A percentile compares a stretch with the other conserved stretches of the same genome.
Conservation (phyloP, 2,888 invertebrate genomes). For the Baccha elongata region DNA sequence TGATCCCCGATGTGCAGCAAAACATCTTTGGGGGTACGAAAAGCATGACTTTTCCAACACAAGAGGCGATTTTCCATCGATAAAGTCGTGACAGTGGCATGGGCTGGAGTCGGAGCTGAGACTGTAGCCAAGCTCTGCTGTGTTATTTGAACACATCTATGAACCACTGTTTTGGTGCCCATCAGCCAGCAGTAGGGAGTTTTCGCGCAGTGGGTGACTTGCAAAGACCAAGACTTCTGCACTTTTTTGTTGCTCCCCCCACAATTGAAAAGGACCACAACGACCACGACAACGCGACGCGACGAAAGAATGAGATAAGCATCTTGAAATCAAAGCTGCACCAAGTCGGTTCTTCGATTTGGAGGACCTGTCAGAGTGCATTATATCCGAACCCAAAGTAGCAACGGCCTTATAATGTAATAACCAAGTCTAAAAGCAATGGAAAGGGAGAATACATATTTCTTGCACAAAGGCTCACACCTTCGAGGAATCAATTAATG, state of each 20-base stretch:
- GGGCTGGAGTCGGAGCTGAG: conserved; percentile 32
- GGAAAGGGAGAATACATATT: conserved; percentile 54
- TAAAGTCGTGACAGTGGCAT: conserved; percentile 75
- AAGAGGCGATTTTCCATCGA: conserved; percentile 75
- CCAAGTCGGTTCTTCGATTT: conserved; percentile 44
- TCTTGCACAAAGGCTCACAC: conserved; percentile 71
- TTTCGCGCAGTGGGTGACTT: conserved; percentile 70
- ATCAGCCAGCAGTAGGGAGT: conserved; percentile 63
- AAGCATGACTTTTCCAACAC: conserved; percentile 76
- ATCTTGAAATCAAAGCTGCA: conserved; percentile 66
- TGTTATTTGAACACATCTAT: conserved; percentile 68
- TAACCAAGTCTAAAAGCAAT: conserved; percentile 28
- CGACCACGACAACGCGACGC: too few relatives aligned
- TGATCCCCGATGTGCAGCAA: conserved; percentile 71
- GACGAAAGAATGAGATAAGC: conserved; percentile 53
- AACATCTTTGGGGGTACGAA: conserved; percentile 75
- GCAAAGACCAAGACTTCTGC: conserved; percentile 57
- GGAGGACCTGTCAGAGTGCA: conserved; percentile 63
- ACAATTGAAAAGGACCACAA: conserved; percentile 19
- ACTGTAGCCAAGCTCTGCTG: conserved; percentile 36
- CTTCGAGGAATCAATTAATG: conserved; percentile 71
- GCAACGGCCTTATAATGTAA: neutral
- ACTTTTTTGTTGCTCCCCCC: conserved; percentile 43
- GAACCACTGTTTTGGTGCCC: conserved; percentile 72
- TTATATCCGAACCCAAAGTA: conserved; percentile 28